Conservation (phyloP, 2,888 invertebrate species). For the Xiphydria camelus region DNA sequence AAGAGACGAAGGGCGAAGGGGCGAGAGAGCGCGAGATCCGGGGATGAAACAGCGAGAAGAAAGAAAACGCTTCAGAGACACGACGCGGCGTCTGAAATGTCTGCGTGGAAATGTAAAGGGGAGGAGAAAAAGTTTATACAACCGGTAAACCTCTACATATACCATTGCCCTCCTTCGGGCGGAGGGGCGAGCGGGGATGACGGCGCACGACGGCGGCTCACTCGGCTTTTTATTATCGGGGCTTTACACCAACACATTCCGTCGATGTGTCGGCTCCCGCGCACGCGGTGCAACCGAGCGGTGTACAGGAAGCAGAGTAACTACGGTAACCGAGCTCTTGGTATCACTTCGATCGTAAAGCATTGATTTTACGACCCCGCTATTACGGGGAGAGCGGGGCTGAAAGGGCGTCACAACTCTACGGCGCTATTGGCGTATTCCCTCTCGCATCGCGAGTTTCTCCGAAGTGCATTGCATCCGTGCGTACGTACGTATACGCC, state of each 20-base stretch:
- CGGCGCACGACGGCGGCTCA: too few relatives aligned
- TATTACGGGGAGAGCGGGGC: too few relatives aligned
- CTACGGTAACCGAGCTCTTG: background rate
- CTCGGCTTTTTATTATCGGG: background rate
- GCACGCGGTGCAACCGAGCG: too few relatives aligned
- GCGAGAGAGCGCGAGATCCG: slow-evolving; percentile 22
- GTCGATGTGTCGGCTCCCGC: background rate
- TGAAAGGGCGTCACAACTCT: too few relatives aligned
- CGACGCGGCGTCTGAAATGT: background rate
- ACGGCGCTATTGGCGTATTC: too few relatives aligned
- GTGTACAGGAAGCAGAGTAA: background rate
- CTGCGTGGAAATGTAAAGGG: slow-evolving; percentile 1
- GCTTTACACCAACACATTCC: background rate
- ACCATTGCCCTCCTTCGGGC: background rate
- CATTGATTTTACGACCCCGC: slow-evolving; percentile 9
- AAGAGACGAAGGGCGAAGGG: too few relatives aligned
- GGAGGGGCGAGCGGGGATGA: background rate
- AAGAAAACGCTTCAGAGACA: too few relatives aligned
- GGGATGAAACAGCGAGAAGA: slow-evolving; percentile 17
- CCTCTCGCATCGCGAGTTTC: too few relatives aligned
- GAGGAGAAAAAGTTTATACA: background rate
- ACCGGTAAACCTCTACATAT: background rate
- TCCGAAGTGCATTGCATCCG: too few relatives aligned
- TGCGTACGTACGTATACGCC: too few relatives aligned
- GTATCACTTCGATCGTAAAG: background rate